Evolutionary conservation across 2,888 invertebrate species (phyloP), one percentile per base, ranked within the genome.

Genomic region (Andrena flavipes): DNA sequence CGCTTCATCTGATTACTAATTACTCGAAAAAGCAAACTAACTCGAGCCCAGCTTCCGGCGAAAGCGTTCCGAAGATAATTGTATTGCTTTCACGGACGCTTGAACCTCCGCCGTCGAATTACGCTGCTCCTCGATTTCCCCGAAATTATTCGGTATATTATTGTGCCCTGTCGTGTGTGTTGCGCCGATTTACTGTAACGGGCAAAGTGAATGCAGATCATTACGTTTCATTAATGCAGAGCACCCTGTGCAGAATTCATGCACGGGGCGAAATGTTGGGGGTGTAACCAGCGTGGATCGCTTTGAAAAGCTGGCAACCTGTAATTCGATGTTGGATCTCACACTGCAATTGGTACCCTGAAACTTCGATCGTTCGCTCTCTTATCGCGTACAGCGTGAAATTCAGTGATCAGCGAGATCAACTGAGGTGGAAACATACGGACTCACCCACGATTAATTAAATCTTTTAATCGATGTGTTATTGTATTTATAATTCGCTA

Each of bases 81-180:
- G 20, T 70, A 75, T 75, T 79, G 51, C 84, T 88, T 88, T 83
- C 84, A 80, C 75, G 79, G 67, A 67, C 79, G 75, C 75, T 84
- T 84, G 78, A 84, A 76, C 76, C 71, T 5, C 59, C 63, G 68
- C 65, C 60, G 48, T 70, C 76, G 73, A 51, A 70, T 76, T 16
- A 42, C 4, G 42, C 42, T 42, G 71, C 33, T 30, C 59, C 64
- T 72, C 65, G 76, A 86, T 86, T 84, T 86, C 78, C 70, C 68
- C 68, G 51, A 74, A 82, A 88, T 88, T 85, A 86, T 82, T 79
- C 82, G 81, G 59, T 69, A 81, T 83, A 88, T 89, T 84, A 88
- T 84, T 42, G 16, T 42, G 16, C 16, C 13, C 42, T 0, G 86
- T 84, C 84, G 76, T 72, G 62, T 73, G 78, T 78, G 81, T 84